Conservation (phyloP, 2,113 vertebrate genomes). For the Petrocephalus zakoni region DNA sequence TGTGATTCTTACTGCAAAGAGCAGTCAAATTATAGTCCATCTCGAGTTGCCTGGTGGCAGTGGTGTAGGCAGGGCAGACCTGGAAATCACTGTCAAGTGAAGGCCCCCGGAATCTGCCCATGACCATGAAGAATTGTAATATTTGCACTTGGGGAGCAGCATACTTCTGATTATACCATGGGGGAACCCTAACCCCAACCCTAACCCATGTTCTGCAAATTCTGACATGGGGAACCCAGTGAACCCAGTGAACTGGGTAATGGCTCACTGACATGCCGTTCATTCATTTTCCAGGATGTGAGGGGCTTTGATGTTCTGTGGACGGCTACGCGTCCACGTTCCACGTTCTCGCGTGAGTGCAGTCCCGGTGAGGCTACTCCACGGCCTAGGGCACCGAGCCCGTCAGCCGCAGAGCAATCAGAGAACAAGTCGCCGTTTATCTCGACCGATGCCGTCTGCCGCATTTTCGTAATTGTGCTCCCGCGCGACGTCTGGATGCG, state of each 20-base stretch:
- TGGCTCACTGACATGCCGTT: neutral
- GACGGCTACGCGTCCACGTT: neutral
- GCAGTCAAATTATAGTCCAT: neutral
- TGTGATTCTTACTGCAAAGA: neutral
- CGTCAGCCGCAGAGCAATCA: neutral
- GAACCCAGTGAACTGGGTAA: no score
- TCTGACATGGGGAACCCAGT: neutral
- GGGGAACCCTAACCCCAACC: neutral
- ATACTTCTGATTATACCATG: neutral
- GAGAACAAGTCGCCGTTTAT: neutral
- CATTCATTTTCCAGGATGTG: neutral
- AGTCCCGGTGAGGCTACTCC: neutral
- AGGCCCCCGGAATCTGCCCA: neutral
- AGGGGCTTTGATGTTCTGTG: neutral
- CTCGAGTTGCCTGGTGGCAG: neutral
- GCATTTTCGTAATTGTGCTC: slow-evolving; percentile 5
- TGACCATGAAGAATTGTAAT: neutral
- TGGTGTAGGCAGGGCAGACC: neutral
- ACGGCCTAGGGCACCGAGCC: neutral
- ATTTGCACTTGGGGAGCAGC: neutral
- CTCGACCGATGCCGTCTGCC: neutral
- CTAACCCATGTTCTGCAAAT: neutral
- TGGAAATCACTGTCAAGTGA: neutral
- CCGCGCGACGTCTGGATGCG: neutral
- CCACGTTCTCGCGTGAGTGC: neutral